phyloP scores from a whole-genome alignment of 2,888 invertebrate genomes.

The Cheilosia grossa region DNA sequence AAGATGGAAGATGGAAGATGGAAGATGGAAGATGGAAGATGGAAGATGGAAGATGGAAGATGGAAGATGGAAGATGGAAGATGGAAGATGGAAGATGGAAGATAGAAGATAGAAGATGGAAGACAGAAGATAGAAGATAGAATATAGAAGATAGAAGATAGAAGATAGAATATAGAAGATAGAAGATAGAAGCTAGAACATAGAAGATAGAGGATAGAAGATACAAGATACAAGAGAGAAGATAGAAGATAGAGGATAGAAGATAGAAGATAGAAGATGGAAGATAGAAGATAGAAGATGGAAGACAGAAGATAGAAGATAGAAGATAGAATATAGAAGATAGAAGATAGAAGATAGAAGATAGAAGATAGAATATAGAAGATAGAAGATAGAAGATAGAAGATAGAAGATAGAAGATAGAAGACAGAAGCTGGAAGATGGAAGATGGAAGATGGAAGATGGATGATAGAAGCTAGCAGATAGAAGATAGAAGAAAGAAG shows the following conservation, averaged over 20 bases:
- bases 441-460: not conserved
- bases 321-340: not conserved
- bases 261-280: not conserved
- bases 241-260: not conserved
- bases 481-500: too few relatives aligned
- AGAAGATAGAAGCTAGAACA: not conserved
- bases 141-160: conserved; percentile 3
- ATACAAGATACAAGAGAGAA: not conserved
- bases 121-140: not conserved
- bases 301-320: not conserved
- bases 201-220: not conserved
- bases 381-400: conserved; percentile 3
- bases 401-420: not conserved
- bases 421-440: not conserved
- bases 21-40: conserved; percentile 6
- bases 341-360: not conserved
- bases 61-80: conserved; percentile 1
- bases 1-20: not conserved
- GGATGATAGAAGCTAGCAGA: not conserved
- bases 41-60: conserved; percentile 5
- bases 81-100: not conserved
- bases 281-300: not conserved
- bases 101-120: conserved; percentile 1
- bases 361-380: not conserved
- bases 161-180: conserved; percentile 3